A percentile compares a stretch with the other conserved stretches of the same genome.
Conservation (phyloP, 2,888 invertebrate genomes). For the Rotaria sp. region DNA sequence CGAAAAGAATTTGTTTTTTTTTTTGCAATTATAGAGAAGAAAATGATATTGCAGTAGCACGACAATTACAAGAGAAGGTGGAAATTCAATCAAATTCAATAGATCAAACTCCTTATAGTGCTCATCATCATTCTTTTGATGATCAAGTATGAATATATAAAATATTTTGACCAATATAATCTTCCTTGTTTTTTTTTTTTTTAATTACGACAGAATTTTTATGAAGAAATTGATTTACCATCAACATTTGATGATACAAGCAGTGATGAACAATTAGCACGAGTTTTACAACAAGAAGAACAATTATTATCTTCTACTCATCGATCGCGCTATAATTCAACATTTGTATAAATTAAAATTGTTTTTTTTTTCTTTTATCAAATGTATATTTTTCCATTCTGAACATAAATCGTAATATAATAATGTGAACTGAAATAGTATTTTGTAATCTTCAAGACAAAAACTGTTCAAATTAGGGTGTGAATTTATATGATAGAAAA, state of each 20-base stretch:
- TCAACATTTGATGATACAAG: background rate
- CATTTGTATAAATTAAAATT: background rate
- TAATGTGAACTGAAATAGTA: background rate
- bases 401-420: background rate
- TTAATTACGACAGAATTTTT: background rate
- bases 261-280: constrained; percentile 7
- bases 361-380: no score
- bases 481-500: no score
- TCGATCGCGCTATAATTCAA: background rate
- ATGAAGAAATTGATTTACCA: background rate
- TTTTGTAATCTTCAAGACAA: no score
- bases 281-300: constrained; percentile 25
- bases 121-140: background rate
- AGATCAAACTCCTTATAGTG: background rate
- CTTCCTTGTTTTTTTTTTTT: background rate
- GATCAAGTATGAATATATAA: background rate
- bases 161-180: no score
- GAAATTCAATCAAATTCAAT: background rate
- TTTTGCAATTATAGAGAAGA: background rate
- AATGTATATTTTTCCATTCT: background rate
- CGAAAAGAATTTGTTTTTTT: background rate
- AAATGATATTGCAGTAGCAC: background rate
- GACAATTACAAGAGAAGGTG: background rate
- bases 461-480: no score
- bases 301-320: background rate